A percentile compares a stretch with the other conserved stretches of the same genome.
These are phyloP conservation scores for Gymnarchus niloticus DNA, from an alignment of 2,113 vertebrate species.

Conservation along the genomic window DNA sequence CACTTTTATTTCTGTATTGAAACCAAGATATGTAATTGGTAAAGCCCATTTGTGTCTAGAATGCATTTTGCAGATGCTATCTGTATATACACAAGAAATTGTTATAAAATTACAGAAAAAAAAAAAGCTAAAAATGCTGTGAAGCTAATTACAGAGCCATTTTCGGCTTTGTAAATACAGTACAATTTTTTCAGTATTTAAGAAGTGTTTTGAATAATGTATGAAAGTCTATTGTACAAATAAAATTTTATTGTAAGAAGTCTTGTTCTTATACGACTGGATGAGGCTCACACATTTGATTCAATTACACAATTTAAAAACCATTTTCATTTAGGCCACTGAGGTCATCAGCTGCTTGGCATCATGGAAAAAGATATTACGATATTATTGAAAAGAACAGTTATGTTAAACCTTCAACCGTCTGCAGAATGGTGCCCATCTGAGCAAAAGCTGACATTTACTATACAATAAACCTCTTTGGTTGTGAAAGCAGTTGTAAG, in stretches of 20 bases:
- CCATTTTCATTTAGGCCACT: too few species aligned
- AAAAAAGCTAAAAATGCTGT: constrained; percentile 81
- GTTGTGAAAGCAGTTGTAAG: background rate
- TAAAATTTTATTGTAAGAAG: constrained; percentile 89
- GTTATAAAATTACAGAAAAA: constrained; percentile 68
- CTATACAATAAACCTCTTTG: background rate
- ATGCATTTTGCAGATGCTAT: constrained; percentile 87
- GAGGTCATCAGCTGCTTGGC: background rate
- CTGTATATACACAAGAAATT: constrained; percentile 82
- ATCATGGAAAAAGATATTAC: background rate
- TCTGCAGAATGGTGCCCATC: background rate
- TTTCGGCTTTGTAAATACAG: constrained; percentile 94
- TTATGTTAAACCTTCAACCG: background rate
- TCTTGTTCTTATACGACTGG: constrained; percentile 22
- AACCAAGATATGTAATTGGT: constrained; percentile 68
- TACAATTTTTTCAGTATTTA: constrained; percentile 99
- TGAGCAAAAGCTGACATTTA: background rate
- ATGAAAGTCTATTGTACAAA: constrained; percentile 97
- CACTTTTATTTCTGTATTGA: constrained; percentile 75
- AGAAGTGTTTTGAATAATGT: constrained; percentile 99
- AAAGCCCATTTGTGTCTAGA: constrained; percentile 74
- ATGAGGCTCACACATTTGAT: too few species aligned
- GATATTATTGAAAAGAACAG: background rate
- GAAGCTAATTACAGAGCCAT: constrained; percentile 88
- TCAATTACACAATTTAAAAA: too few species aligned